These are phyloP conservation scores for Antechinus flavipes DNA, from an alignment of 2,113 vertebrate genomes.

Conservation along the genomic window DNA sequence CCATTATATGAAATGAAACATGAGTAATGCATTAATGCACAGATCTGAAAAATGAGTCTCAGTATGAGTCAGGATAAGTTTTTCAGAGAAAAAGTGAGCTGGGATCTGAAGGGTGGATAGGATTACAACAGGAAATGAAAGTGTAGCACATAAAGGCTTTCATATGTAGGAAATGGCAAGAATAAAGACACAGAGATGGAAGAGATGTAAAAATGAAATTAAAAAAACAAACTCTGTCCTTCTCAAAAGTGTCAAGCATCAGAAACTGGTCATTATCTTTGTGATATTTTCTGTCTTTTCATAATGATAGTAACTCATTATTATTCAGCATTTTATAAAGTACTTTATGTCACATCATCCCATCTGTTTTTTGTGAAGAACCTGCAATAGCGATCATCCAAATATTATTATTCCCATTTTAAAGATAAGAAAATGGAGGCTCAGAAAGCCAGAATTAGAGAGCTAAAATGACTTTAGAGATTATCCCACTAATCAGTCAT, in stretches of 20 bases:
- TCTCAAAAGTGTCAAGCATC: not conserved
- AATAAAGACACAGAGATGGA: not conserved
- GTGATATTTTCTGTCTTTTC: not conserved
- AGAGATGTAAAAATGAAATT: not conserved
- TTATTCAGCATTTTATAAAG: not conserved
- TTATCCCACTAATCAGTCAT: not conserved
- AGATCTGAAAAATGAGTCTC: not conserved
- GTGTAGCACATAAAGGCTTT: not conserved
- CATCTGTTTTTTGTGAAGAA: not conserved
- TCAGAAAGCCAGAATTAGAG: not conserved
- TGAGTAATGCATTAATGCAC: too few species aligned
- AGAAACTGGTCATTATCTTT: not conserved
- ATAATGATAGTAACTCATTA: not conserved
- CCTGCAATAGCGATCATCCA: not conserved
- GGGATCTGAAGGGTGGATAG: not conserved
- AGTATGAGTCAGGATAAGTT: not conserved
- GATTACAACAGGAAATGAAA: not conserved
- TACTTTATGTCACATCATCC: not conserved
- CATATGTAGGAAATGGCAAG: not conserved
- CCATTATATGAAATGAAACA: not conserved
- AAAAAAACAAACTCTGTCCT: not conserved
- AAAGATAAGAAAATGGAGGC: not conserved
- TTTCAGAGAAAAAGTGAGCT: not conserved
- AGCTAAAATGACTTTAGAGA: not conserved
- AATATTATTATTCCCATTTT: not conserved